phyloP scores from a whole-genome alignment of 2,797 vertebrate genomes.

The Sebastes elongatus region DNA sequence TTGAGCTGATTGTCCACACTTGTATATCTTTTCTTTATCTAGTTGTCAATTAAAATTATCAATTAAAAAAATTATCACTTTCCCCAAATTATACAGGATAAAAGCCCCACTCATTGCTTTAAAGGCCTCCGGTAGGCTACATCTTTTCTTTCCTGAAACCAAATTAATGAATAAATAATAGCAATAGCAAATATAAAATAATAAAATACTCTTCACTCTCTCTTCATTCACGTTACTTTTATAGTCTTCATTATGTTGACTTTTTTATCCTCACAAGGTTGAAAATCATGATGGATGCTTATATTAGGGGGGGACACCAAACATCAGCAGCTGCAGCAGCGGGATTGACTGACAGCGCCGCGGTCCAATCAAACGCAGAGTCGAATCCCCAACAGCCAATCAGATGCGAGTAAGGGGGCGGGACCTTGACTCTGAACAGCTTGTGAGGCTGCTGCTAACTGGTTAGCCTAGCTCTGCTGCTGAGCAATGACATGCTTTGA shows the following conservation, averaged over 20 bases:
- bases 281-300: slow-evolving; percentile 33
- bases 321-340: slow-evolving; percentile 59
- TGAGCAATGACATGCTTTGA: slow-evolving; percentile 73
- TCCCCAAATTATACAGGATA: too few relatives aligned
- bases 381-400: slow-evolving; percentile 43
- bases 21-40: background rate
- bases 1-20: background rate
- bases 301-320: slow-evolving; percentile 12
- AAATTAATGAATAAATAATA: too few relatives aligned
- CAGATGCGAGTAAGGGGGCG: background rate
- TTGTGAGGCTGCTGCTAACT: slow-evolving; percentile 56
- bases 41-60: background rate
- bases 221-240: too few relatives aligned
- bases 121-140: too few relatives aligned
- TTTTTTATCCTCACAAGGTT: too few relatives aligned
- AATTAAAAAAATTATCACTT: too few relatives aligned
- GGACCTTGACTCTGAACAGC: slow-evolving; percentile 25
- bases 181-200: too few relatives aligned
- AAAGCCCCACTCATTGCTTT: too few relatives aligned
- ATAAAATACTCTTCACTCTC: too few relatives aligned
- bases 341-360: slow-evolving; percentile 33
- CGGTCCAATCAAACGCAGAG: slow-evolving; percentile 42
- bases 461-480: slow-evolving; percentile 54
- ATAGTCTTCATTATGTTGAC: too few relatives aligned
- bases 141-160: too few relatives aligned